These are phyloP conservation scores for Cyprinella venusta DNA, from an alignment of 2,797 vertebrate genomes.

Conservation along the genomic window DNA sequence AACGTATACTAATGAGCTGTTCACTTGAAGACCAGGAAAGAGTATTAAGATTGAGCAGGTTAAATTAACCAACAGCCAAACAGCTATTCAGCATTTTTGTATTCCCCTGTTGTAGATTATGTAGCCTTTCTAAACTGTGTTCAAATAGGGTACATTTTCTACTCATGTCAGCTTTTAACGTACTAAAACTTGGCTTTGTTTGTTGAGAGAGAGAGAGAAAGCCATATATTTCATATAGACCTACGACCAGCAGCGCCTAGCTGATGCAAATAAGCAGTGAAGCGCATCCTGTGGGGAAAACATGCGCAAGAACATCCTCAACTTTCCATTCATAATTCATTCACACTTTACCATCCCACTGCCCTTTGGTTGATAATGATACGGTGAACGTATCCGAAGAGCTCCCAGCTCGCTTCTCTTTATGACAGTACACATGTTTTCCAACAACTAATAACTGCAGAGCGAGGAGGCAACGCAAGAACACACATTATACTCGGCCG, in stretches of 20 bases:
- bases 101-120: background rate
- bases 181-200: conserved; percentile 54
- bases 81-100: conserved; percentile 18
- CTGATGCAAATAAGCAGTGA: conserved; percentile 74
- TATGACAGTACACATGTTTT: conserved; percentile 67
- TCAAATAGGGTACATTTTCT: conserved; percentile 25
- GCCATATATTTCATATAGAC: background rate
- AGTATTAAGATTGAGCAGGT: background rate
- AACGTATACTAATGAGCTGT: background rate
- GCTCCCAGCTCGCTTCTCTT: conserved; percentile 77
- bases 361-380: conserved; percentile 77
- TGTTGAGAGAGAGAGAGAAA: conserved; percentile 18
- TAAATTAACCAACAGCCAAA: background rate
- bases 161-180: background rate
- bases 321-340: conserved; percentile 82
- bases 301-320: conserved; percentile 68
- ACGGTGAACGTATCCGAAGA: conserved; percentile 70
- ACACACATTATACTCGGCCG: conserved; percentile 35
- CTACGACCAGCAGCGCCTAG: conserved; percentile 31
- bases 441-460: conserved; percentile 74
- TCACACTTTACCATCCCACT: conserved; percentile 74
- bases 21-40: background rate
- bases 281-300: conserved; percentile 68
- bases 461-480: conserved; percentile 44
- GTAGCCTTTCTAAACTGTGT: conserved; percentile 19